Percentiles rank a stretch among this genome's conserved stretches.
These are phyloP conservation scores for Palythoa grandis DNA, from an alignment of 92 coral and sea anemone species.

Conservation along the genomic window DNA sequence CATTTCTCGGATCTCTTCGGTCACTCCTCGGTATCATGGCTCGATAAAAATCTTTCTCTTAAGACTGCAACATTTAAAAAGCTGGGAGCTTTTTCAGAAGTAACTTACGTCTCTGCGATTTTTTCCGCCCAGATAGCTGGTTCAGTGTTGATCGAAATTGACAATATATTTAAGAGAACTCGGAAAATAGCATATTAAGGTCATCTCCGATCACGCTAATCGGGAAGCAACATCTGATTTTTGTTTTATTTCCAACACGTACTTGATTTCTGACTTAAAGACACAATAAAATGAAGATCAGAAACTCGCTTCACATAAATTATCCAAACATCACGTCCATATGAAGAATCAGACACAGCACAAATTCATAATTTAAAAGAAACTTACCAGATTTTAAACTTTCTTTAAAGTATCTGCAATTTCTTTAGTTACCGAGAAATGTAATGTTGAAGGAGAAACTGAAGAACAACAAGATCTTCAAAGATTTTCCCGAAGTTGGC, in stretches of 20 bases:
- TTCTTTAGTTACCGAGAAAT: neutral
- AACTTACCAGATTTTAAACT: neutral
- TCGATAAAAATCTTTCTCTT: neutral
- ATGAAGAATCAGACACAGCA: neutral
- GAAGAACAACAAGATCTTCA: neutral
- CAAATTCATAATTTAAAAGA: neutral
- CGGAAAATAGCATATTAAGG: neutral
- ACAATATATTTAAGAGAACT: slow-evolving; percentile 15
- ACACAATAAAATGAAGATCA: neutral
- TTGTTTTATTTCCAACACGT: neutral
- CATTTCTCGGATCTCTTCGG: neutral
- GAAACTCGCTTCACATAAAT: neutral
- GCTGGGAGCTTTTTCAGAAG: neutral
- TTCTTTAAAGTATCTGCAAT: neutral
- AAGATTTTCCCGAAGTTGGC: neutral
- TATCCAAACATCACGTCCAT: neutral
- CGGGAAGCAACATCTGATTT: neutral
- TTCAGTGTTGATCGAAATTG: neutral
- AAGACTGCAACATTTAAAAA: neutral
- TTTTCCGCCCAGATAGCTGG: neutral
- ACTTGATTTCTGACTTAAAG: neutral
- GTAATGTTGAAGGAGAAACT: neutral
- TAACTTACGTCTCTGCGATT: neutral
- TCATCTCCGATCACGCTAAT: neutral
- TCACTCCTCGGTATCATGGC: neutral